Evolutionary conservation across 2,797 vertebrate genomes (phyloP).

Genomic region (Alectoris magna): DNA sequence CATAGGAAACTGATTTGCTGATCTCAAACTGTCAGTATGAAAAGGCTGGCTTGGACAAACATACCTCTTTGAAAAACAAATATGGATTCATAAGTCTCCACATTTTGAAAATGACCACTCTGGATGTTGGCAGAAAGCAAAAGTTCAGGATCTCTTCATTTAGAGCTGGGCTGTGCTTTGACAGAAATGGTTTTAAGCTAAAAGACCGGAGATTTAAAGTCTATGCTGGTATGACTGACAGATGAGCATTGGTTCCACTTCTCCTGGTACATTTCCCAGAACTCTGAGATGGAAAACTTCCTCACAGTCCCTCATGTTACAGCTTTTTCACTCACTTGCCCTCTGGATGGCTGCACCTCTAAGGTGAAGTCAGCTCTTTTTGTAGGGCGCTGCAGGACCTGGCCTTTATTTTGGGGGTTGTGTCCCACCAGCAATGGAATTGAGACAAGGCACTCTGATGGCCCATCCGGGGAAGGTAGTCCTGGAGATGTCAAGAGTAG

Average conservation of each 20-base stretch:
- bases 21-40: neutral
- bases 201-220: no score
- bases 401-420: neutral
- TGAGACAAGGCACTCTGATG: neutral
- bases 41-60: neutral
- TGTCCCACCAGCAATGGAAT: neutral
- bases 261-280: neutral
- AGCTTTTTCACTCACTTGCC: neutral
- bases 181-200: no score
- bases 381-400: neutral
- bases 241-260: neutral
- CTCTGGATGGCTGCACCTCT: neutral
- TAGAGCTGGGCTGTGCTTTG: neutral
- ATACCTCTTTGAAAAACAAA: neutral
- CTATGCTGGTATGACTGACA: no score
- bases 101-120: neutral
- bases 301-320: neutral
- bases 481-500: neutral
- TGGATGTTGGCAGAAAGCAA: neutral
- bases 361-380: neutral
- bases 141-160: neutral
- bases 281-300: neutral
- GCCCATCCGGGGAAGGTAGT: neutral
- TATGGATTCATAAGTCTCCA: neutral
- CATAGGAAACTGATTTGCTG: neutral